Evolutionary conservation across 2,113 vertebrate species (phyloP).

Genomic region (Rhabdomys dilectus): DNA sequence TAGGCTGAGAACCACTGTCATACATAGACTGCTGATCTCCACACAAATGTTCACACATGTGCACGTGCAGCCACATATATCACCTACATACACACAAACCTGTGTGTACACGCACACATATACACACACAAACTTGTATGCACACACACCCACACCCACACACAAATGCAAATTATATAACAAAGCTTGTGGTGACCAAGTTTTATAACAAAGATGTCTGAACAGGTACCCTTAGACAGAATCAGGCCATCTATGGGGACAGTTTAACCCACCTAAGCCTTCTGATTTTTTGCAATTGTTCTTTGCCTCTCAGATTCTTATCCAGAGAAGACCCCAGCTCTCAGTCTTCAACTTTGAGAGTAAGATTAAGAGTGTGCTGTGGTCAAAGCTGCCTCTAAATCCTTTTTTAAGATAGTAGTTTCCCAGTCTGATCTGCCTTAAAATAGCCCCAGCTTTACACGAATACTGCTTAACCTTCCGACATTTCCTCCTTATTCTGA

Average conservation of each 20-base stretch:
- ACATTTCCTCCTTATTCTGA: neutral
- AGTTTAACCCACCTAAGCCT: neutral
- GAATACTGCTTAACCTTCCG: neutral
- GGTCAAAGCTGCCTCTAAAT: neutral
- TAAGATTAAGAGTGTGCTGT: neutral
- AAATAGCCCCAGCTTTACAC: neutral
- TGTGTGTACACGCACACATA: accelerated
- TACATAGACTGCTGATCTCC: neutral
- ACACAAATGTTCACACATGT: neutral
- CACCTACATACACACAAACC: neutral
- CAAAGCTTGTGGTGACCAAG: neutral
- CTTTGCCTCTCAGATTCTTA: neutral
- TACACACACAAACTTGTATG: too few species aligned
- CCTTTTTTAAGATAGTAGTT: neutral
- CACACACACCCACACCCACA: neutral
- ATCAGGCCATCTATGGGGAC: neutral
- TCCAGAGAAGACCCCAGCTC: neutral
- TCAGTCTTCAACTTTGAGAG: neutral
- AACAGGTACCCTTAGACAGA: neutral
- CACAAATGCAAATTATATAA: neutral
- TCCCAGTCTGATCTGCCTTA: neutral
- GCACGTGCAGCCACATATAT: neutral
- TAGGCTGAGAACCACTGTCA: neutral
- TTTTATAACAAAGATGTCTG: conserved; percentile 28
- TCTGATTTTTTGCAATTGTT: neutral